Base-by-base conservation (phyloP, 2,888 invertebrate species). In the Tinea pellionella region DNA sequence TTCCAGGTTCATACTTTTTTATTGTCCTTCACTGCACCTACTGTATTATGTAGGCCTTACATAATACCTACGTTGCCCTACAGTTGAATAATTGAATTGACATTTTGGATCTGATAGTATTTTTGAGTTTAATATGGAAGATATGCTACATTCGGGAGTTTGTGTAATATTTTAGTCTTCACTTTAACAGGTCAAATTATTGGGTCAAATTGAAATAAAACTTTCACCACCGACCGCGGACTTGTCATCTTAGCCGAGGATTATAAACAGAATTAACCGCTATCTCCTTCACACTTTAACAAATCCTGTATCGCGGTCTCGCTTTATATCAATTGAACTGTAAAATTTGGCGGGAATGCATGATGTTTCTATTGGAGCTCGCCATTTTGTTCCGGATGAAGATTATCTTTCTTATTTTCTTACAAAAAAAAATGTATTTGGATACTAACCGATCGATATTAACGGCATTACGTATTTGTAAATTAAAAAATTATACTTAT, bases 201-300 rank as follows among this genome's bases (percentile, higher is more conserved):
- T 47, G 2, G n/a, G n/a, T n/a, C 15, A 13, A 47, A 15, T 4
- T 47, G n/a, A n/a, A 19, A 55, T 16, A 2, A 29, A 18, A 13
- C 55, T 6, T 18, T n/a, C 29, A 24, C 55, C 57, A 32, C 57
- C 57, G 57, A 57, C 57, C 8, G 57, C 32, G 57, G 24, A 57
- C 57, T 32, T 57, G 57, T 57, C 57, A 32, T 57, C 57, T 57
- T 57, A 57, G 9, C 30, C 9, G 11, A 13, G 15, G 57, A 57
- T 57, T 57, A 57, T 32, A 19, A 32, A 57, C 32, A 19, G 32
- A 57, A 57, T 32, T 13, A 32, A 57, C 19, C 7, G 4, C 32
- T n/a, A 57, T 57, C 57, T 57, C 32, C 6, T 57, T 57, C 32
- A 32, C 57, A 30, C 57, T 13, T 32, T 32, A 15, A 24, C 19